phyloP scores from a whole-genome alignment of 2,888 invertebrate species.

The Diplolepis rosae region DNA sequence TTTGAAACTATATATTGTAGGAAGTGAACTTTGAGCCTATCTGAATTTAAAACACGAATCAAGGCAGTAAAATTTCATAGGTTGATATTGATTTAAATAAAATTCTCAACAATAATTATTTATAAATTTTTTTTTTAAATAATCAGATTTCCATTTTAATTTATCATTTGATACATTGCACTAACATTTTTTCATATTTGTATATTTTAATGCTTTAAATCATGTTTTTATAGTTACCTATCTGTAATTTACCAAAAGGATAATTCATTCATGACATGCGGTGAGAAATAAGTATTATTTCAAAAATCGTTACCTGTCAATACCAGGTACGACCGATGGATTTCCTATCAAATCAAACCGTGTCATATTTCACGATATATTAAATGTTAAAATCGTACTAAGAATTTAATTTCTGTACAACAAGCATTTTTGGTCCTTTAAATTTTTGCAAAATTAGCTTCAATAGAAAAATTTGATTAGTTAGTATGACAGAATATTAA shows the following conservation, averaged over 20 bases:
- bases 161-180: slow-evolving; percentile 5
- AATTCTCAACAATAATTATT: too few species aligned
- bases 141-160: too few species aligned
- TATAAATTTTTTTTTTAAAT: too few species aligned
- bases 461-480: too few species aligned
- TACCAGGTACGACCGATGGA: slow-evolving; percentile 43
- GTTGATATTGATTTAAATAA: too few species aligned
- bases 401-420: neutral
- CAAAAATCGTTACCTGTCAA: slow-evolving; percentile 48
- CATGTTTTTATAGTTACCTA: neutral
- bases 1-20: too few species aligned
- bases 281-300: neutral
- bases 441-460: neutral
- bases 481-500: too few species aligned
- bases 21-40: too few species aligned
- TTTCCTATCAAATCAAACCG: slow-evolving; percentile 38
- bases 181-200: neutral
- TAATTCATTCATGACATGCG: neutral
- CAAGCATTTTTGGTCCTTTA: neutral
- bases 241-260: neutral
- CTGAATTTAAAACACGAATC: too few species aligned
- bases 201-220: neutral
- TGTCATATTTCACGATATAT: neutral
- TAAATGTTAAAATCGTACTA: neutral
- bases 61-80: too few species aligned